These are phyloP conservation scores for Tetragonula clypearis DNA, from an alignment of 1,140 invertebrate species.

Conservation along the genomic window DNA sequence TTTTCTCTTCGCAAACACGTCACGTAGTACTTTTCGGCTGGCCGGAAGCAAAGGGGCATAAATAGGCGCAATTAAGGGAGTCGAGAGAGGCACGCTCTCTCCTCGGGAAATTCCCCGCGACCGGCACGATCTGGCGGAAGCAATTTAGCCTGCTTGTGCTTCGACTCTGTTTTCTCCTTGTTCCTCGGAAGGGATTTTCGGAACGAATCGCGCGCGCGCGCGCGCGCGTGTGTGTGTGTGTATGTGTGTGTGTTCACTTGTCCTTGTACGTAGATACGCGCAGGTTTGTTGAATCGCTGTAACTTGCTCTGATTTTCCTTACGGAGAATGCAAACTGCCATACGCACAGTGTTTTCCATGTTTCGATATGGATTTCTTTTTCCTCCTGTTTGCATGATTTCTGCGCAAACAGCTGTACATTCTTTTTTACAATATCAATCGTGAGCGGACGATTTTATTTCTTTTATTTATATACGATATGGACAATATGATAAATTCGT, in stretches of 20 bases:
- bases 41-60: conserved; percentile 79
- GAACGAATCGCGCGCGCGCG: neutral
- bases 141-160: conserved; percentile 29
- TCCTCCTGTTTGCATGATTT: neutral
- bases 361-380: neutral
- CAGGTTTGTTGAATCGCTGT: neutral
- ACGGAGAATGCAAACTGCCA: neutral
- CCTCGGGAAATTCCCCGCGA: conserved; percentile 40
- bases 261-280: neutral
- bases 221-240: neutral
- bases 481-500: too few species aligned
- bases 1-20: conserved; percentile 79
- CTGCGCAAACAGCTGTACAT: too few species aligned
- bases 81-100: conserved; percentile 42
- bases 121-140: conserved; percentile 35
- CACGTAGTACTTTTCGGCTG: conserved; percentile 76
- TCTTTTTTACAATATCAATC: too few species aligned
- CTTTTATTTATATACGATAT: too few species aligned
- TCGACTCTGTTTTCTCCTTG: neutral
- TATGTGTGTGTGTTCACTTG: neutral
- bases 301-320: neutral
- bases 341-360: too few species aligned
- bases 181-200: neutral
- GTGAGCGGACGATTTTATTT: too few species aligned
- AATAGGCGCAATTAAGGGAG: conserved; percentile 80